phyloP scores from a whole-genome alignment of 2,113 vertebrate genomes.

The Zosterops borbonicus region DNA sequence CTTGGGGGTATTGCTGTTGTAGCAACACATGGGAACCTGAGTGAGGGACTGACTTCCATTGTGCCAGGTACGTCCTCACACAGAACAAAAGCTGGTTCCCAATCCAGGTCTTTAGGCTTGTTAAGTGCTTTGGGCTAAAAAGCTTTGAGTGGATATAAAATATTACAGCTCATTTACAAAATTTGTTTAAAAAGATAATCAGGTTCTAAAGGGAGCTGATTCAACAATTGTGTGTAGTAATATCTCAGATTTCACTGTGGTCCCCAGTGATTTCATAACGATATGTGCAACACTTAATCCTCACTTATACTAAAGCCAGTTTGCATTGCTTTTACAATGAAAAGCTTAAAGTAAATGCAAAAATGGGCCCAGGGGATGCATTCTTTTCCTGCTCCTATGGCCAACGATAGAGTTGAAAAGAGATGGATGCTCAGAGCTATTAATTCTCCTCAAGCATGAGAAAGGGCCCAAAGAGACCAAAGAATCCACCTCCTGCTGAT shows the following conservation, averaged over 20 bases:
- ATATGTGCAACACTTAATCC: constrained; percentile 36
- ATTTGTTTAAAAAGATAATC: constrained; percentile 61
- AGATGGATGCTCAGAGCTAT: not conserved
- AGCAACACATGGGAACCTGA: not conserved
- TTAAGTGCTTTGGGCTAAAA: constrained; percentile 40
- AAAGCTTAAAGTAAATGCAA: constrained; percentile 43
- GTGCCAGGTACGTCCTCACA: not conserved
- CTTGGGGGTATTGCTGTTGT: not conserved
- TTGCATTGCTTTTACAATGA: constrained; percentile 37
- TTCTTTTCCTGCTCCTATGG: not conserved
- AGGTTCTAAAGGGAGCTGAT: constrained; percentile 23
- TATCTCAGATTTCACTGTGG: constrained; percentile 10
- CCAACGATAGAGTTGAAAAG: not conserved
- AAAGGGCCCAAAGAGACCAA: not conserved
- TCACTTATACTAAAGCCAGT: constrained; percentile 35
- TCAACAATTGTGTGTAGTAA: constrained; percentile 4
- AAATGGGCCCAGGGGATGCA: not conserved
- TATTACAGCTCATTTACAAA: constrained; percentile 42
- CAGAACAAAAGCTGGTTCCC: constrained; percentile 15
- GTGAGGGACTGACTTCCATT: not conserved
- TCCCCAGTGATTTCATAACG: not conserved
- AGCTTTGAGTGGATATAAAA: constrained; percentile 52
- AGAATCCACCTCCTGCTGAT: not conserved
- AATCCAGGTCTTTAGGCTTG: constrained; percentile 16
- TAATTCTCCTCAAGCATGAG: not conserved